These are phyloP conservation scores for human DNA, from an alignment of 2,113 vertebrate genomes.

Conservation along the genomic window GRCh38 chr1:204657501-204658000, in stretches of 20 bases:
- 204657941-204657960: neutral
- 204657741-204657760: neutral
- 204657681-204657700: neutral
- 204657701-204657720: neutral
- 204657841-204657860: neutral
- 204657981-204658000: no score
- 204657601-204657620: neutral
- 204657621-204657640: neutral
- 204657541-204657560: neutral
- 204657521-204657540: neutral
- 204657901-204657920: neutral
- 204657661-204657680: neutral
- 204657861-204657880: neutral
- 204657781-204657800: neutral
- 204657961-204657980: neutral
- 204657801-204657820: neutral
- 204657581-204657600: neutral
- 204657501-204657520: neutral
- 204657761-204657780: neutral
- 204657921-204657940: neutral
- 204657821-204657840: neutral
- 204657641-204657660: neutral
- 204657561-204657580: neutral
- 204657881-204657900: slow-evolving; percentile 24
- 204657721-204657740: neutral